Evolutionary conservation across 1,140 invertebrate species (phyloP).

Genomic region (Drosophila paulistorum): DNA sequence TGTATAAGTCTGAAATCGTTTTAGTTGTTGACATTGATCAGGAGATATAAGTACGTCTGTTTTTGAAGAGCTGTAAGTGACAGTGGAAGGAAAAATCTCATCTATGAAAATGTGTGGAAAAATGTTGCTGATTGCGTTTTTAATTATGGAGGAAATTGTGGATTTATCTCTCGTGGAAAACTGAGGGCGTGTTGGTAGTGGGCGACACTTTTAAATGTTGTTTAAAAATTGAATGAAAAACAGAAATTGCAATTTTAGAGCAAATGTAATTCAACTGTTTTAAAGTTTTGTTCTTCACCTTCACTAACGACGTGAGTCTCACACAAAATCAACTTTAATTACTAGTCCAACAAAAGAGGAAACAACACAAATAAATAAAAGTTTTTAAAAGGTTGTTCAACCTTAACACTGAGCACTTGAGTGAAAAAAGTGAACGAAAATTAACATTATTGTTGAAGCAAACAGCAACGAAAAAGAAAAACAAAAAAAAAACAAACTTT

Average conservation of each 20-base stretch:
- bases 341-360: constrained; percentile 24
- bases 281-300: constrained; percentile 24
- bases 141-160: constrained; percentile 42
- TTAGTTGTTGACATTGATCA: too few species aligned
- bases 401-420: constrained; percentile 37
- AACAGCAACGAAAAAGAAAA: not conserved
- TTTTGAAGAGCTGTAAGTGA: not conserved
- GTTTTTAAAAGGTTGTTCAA: constrained; percentile 60
- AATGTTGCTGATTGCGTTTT: constrained; percentile 12
- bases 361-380: constrained; percentile 44
- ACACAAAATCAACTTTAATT: constrained; percentile 42
- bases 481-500: constrained; percentile 21
- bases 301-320: constrained; percentile 33
- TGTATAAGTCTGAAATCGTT: too few species aligned
- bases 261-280: constrained; percentile 3
- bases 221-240: not conserved
- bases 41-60: not conserved
- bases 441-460: constrained; percentile 10
- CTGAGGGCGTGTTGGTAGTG: constrained; percentile 6
- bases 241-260: not conserved
- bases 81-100: not conserved
- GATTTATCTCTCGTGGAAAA: constrained; percentile 29
- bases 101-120: not conserved
- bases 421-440: constrained; percentile 5
- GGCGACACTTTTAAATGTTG: constrained; percentile 17